Percentiles rank a stretch among this genome's conserved stretches.
Conservation (phyloP, 2,113 vertebrate genomes). For the Smithornis capensis region DNA sequence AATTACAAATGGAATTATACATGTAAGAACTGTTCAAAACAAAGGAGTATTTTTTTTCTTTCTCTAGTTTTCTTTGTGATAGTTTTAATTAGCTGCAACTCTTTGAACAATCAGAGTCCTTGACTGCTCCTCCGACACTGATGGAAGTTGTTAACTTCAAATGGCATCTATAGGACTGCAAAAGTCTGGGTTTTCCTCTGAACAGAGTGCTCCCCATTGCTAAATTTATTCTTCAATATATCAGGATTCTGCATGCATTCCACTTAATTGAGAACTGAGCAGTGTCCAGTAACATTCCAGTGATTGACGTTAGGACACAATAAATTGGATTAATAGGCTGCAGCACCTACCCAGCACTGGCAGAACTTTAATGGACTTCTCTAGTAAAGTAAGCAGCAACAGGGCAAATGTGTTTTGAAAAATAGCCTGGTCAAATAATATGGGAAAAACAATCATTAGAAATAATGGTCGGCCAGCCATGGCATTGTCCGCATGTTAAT, state of each 20-base stretch:
- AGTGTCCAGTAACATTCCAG: conserved; percentile 17
- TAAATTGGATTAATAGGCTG: conserved; percentile 53
- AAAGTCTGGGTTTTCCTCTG: conserved; percentile 10
- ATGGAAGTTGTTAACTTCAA: conserved; percentile 60
- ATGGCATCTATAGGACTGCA: conserved; percentile 35
- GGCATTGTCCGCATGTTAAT: background rate
- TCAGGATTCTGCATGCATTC: background rate
- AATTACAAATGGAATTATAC: conserved; percentile 75
- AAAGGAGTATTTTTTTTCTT: conserved; percentile 22
- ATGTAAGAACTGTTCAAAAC: conserved; percentile 59
- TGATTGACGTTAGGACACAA: conserved; percentile 39
- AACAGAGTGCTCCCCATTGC: background rate
- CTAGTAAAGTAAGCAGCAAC: background rate
- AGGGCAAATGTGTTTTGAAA: conserved; percentile 17
- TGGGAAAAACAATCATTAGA: background rate
- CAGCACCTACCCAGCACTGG: background rate
- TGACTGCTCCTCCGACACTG: conserved; percentile 45
- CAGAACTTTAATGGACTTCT: conserved; percentile 9
- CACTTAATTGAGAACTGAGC: background rate
- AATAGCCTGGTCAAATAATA: background rate
- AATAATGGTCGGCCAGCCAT: background rate
- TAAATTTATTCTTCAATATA: background rate
- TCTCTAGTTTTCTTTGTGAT: conserved; percentile 57
- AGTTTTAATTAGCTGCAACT: conserved; percentile 63
- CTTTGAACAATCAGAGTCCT: conserved; percentile 52